These are phyloP conservation scores for Onychorhynchus coronatus DNA, from an alignment of 2,113 vertebrate species.

Conservation along the genomic window DNA sequence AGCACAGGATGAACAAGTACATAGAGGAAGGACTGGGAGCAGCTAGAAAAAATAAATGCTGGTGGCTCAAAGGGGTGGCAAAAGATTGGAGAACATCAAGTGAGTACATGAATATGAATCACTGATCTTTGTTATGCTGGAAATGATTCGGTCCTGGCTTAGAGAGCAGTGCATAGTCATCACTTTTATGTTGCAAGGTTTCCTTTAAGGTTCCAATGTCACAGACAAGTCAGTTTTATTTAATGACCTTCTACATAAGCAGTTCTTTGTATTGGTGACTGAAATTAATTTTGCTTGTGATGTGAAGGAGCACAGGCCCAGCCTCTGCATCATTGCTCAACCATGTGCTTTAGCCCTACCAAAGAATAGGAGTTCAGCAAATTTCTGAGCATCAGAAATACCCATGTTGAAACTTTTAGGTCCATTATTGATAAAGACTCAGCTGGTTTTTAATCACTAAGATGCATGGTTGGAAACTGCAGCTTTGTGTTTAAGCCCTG, in stretches of 20 bases:
- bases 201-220: not conserved
- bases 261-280: not conserved
- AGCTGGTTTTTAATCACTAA: not conserved
- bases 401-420: not conserved
- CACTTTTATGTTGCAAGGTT: not conserved
- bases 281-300: not conserved
- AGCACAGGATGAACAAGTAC: not conserved
- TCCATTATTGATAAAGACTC: not conserved
- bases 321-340: not conserved
- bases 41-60: not conserved
- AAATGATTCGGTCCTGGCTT: not conserved
- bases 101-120: not conserved
- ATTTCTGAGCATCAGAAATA: not conserved
- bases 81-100: not conserved
- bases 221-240: not conserved
- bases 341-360: not conserved
- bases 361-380: not conserved
- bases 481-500: not conserved
- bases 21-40: not conserved
- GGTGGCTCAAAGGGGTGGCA: not conserved
- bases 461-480: not conserved
- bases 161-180: not conserved
- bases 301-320: not conserved
- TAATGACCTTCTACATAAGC: constrained; percentile 5
- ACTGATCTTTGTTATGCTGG: not conserved